phyloP scores from a whole-genome alignment of 2,888 invertebrate genomes.

The Eulithis prunata region DNA sequence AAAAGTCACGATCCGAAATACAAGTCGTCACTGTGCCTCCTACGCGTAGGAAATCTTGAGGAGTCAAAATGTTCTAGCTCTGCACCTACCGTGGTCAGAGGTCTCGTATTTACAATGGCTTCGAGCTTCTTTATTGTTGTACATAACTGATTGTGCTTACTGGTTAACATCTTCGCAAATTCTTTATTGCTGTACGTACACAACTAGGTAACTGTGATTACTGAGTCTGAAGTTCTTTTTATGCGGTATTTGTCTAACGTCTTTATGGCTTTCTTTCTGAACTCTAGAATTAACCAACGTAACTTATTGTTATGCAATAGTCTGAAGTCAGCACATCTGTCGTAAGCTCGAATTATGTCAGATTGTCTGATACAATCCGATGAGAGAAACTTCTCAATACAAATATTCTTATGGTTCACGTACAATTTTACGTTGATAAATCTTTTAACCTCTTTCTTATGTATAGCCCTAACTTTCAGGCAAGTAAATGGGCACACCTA shows the following conservation, averaged over 20 bases:
- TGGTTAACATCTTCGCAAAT: no score
- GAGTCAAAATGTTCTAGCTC: background rate
- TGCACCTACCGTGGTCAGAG: background rate
- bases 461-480: background rate
- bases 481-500: background rate
- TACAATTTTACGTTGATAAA: background rate
- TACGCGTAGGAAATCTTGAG: background rate
- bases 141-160: background rate
- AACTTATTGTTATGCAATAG: background rate
- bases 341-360: no score
- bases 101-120: background rate
- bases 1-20: background rate
- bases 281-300: background rate
- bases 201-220: no score
- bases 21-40: background rate
- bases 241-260: background rate
- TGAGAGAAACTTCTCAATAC: no score
- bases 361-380: no score
- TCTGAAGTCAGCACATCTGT: background rate
- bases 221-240: no score
- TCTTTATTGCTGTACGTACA: no score
- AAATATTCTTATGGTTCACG: no score
- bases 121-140: background rate
- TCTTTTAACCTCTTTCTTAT: background rate
- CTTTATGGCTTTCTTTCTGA: background rate